A percentile compares a stretch with the other conserved stretches of the same genome.
These are phyloP conservation scores for Oreochromis spilurus DNA, from an alignment of 2,113 vertebrate genomes.

Conservation along the genomic window DNA sequence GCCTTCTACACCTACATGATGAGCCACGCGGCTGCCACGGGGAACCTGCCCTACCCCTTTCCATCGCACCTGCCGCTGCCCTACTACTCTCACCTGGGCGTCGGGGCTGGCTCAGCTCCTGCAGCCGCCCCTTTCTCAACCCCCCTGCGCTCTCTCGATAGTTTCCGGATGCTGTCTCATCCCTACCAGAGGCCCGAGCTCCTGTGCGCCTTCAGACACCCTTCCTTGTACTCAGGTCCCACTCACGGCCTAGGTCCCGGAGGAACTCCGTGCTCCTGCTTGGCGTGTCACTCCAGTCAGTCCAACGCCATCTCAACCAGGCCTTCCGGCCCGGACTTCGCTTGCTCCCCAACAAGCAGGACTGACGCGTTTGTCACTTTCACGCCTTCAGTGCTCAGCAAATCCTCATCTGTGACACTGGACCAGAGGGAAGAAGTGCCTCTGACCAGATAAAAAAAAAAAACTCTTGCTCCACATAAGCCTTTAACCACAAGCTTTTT, in stretches of 20 bases:
- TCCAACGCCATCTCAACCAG: slow-evolving; percentile 79
- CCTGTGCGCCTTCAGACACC: slow-evolving; percentile 94
- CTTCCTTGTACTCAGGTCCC: slow-evolving; percentile 85
- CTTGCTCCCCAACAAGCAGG: slow-evolving; percentile 88
- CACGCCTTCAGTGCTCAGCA: slow-evolving; percentile 93
- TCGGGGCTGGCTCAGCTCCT: slow-evolving; percentile 80
- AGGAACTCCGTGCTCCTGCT: slow-evolving; percentile 86
- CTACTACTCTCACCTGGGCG: slow-evolving; percentile 92
- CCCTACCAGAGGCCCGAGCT: slow-evolving; percentile 95
- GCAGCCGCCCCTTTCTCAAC: slow-evolving; percentile 81
- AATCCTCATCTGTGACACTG: slow-evolving; percentile 86
- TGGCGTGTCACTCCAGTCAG: slow-evolving; percentile 87
- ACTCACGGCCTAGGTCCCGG: slow-evolving; percentile 86
- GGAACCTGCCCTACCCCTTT: slow-evolving; percentile 93
- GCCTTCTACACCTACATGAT: slow-evolving; percentile 99
- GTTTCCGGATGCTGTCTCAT: slow-evolving; percentile 91
- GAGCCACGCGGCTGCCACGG: slow-evolving; percentile 95
- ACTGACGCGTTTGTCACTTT: slow-evolving; percentile 96
- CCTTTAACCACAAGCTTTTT: slow-evolving; percentile 28
- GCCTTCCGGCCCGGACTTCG: slow-evolving; percentile 86
- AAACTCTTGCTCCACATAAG: not conserved
- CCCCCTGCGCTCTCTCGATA: slow-evolving; percentile 90
- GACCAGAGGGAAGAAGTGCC: slow-evolving; percentile 98
- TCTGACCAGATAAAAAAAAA: slow-evolving; percentile 91
- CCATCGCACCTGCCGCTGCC: slow-evolving; percentile 93